Evolutionary conservation across 2,113 vertebrate species (phyloP).

Genomic region (Rattus rattus): DNA sequence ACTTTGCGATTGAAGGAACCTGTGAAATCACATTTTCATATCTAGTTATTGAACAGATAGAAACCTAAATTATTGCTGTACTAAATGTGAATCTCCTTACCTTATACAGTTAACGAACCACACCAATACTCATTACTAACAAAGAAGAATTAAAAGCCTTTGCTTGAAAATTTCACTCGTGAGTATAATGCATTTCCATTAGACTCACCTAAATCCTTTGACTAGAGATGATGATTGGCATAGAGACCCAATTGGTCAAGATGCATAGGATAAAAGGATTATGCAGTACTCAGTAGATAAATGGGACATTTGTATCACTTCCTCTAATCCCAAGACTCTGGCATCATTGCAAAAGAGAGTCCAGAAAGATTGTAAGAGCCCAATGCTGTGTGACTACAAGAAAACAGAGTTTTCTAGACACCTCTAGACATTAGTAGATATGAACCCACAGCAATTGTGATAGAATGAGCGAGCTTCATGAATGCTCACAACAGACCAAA

Average conservation of each 20-base stretch:
- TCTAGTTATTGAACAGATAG: background rate
- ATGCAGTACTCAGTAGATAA: background rate
- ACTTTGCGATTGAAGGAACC: background rate
- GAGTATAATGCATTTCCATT: background rate
- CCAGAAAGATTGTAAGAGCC: background rate
- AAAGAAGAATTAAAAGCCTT: background rate
- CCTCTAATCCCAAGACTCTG: background rate
- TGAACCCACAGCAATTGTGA: background rate
- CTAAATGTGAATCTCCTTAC: background rate
- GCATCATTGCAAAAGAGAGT: background rate
- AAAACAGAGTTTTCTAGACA: background rate
- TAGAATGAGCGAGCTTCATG: too few relatives aligned
- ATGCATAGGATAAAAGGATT: background rate
- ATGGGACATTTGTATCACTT: background rate
- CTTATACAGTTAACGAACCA: background rate
- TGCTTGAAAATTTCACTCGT: background rate
- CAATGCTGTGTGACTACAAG: background rate
- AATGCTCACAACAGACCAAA: background rate
- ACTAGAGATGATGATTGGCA: background rate
- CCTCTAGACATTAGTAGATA: background rate
- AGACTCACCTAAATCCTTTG: background rate
- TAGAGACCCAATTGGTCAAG: background rate
- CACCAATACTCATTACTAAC: background rate
- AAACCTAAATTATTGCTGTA: slow-evolving; percentile 2
- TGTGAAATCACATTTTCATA: background rate